phyloP scores from a whole-genome alignment of 2,888 invertebrate genomes.

The Maniola hyperantus region DNA sequence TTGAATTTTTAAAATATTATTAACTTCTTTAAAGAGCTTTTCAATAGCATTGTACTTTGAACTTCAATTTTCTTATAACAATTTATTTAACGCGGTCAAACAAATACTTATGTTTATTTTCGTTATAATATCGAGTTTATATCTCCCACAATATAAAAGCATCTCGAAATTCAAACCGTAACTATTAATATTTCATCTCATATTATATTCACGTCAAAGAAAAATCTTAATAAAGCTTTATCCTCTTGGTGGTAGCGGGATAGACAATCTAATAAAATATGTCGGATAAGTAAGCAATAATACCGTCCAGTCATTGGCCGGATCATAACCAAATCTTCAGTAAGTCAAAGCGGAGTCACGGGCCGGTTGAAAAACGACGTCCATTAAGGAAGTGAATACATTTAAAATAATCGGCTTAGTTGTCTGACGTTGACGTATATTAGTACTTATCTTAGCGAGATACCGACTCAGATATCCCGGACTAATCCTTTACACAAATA shows the following conservation, averaged over 20 bases:
- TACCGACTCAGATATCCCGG: conserved; percentile 80
- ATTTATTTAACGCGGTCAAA: background rate
- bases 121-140: background rate
- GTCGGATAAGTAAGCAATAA: conserved; percentile 68
- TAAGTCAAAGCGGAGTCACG: conserved; percentile 69
- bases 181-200: background rate
- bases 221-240: conserved; percentile 35
- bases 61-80: background rate
- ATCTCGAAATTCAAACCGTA: background rate
- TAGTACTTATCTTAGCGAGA: conserved; percentile 82
- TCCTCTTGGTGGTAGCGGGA: conserved; percentile 45
- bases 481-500: conserved; percentile 81
- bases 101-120: background rate
- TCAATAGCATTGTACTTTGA: conserved; percentile 5
- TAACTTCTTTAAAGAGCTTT: no score
- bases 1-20: background rate
- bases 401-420: conserved; percentile 83
- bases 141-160: background rate
- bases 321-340: conserved; percentile 81
- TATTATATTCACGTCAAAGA: background rate
- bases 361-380: conserved; percentile 78
- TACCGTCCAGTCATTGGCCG: conserved; percentile 77
- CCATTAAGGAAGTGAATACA: conserved; percentile 83
- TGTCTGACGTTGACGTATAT: conserved; percentile 83
- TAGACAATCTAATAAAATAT: conserved; percentile 66